phyloP scores from a whole-genome alignment of 2,113 vertebrate species.

The Stictonetta naevosa region DNA sequence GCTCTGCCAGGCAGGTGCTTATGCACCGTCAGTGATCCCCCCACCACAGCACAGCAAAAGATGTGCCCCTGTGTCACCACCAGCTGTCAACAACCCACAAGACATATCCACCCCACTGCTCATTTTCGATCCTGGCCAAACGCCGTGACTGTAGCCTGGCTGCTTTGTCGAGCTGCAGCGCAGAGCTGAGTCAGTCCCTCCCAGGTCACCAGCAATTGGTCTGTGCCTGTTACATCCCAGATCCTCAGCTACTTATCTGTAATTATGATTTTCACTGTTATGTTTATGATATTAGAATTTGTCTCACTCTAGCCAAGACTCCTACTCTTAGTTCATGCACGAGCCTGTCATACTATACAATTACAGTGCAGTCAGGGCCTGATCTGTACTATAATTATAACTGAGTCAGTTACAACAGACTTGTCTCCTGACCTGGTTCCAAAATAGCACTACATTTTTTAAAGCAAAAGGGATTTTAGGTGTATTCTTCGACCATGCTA shows the following conservation, averaged over 20 bases:
- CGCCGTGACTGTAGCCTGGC: fast-evolving
- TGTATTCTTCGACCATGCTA: not conserved
- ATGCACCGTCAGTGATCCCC: not conserved
- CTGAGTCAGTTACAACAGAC: slow-evolving; percentile 69
- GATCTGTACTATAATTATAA: slow-evolving; percentile 71
- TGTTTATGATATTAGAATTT: slow-evolving; percentile 65
- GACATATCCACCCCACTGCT: not conserved
- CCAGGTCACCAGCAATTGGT: not conserved
- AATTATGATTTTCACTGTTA: slow-evolving; percentile 54
- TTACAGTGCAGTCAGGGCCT: slow-evolving; percentile 65
- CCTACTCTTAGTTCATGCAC: slow-evolving; percentile 43
- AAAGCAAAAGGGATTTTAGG: slow-evolving; percentile 40
- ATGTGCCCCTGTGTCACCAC: not conserved
- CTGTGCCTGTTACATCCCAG: not conserved
- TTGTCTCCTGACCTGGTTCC: slow-evolving; percentile 67
- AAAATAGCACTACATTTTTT: slow-evolving; percentile 52
- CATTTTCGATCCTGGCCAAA: not conserved
- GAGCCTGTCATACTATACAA: slow-evolving; percentile 60
- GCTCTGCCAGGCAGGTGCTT: not conserved
- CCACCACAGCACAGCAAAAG: not conserved
- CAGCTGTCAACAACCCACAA: not conserved
- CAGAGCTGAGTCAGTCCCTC: not conserved
- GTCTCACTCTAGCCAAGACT: slow-evolving; percentile 53
- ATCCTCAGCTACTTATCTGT: not conserved
- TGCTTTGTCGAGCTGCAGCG: not conserved